Evolutionary conservation across 2,113 vertebrate species (phyloP), one percentile per base, ranked within the genome.

Genomic region (human (Homo sapiens)): DNA sequence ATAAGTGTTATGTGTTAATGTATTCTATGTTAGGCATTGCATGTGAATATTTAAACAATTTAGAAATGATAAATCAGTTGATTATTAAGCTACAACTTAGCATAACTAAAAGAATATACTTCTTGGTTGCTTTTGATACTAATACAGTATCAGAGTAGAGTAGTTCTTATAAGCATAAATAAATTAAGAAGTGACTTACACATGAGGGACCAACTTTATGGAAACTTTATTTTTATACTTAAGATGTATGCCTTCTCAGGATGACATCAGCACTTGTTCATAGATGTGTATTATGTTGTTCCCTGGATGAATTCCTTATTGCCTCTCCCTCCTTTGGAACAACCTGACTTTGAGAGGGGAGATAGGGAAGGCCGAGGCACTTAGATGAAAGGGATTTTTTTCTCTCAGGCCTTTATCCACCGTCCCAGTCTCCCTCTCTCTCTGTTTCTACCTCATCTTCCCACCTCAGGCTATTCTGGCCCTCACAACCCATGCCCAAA

Each of bases 31-130:
- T 76, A 38, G 81, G 10, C 12, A 89, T 38, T 48, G 9, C 5
- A 50, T 76, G 30, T 88, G 43, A 82, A 79, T 70, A 82, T 87
- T 59, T 87, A 73, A 97, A n/a, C 27, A 50, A 92, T 92, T 96
- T 85, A 68, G 52, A 86, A 93, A 84, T 94, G 81, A 55, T 5
- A 48, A 50, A 38, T 72, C 38, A 66, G 7, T 61, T 94, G n/a
- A 68, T 68, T 61, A 57, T 84, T 81, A 55, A 78, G 20, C 18
- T 88, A 48, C 3, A 95, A 32, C 25, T 90, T 27, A 1, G 22
- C 18, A 52, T 88, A 86, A 64, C 32, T 83, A 59, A 52, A 89
- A 35, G 61, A 59, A 59, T 82, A 80, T 52, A 80, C 12, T 61
- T 59, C 16, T 61, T 50, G 27, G 14, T 64, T 83, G n/a, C 2